These are phyloP conservation scores for Muntiacus reevesi DNA, from an alignment of 2,113 vertebrate genomes.

Conservation along the genomic window DNA sequence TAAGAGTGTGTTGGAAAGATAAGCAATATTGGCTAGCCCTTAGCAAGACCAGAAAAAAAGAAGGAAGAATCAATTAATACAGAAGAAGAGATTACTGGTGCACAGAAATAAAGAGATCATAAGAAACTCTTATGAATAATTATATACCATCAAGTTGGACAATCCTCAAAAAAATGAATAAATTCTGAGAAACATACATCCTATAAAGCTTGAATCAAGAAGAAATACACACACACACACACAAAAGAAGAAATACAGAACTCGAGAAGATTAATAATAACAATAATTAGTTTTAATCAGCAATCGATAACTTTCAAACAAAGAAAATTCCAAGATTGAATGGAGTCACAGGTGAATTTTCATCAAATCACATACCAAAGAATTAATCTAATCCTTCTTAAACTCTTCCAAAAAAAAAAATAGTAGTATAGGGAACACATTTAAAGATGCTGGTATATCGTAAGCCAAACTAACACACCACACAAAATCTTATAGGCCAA, in stretches of 20 bases:
- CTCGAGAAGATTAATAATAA: background rate
- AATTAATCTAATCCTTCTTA: background rate
- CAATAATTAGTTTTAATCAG: background rate
- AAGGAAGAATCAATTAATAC: background rate
- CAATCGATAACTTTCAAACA: background rate
- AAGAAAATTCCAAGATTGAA: background rate
- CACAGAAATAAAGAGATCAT: background rate
- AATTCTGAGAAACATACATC: background rate
- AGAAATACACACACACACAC: too few relatives aligned
- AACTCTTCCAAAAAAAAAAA: background rate
- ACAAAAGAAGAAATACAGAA: background rate
- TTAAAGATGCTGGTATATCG: background rate
- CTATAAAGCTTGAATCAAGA: background rate
- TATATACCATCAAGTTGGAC: background rate
- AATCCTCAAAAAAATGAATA: background rate
- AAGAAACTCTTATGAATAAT: background rate
- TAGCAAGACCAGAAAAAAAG: background rate
- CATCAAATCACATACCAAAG: background rate
- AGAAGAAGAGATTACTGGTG: background rate
- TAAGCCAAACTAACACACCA: background rate
- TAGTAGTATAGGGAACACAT: background rate
- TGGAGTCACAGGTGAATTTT: background rate
- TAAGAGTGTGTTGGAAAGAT: background rate
- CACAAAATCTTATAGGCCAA: background rate
- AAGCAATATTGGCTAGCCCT: background rate